Evolutionary conservation across 2,888 invertebrate species (phyloP), one percentile per base, ranked within the genome.

Genomic region (Eupithecia centaureata): DNA sequence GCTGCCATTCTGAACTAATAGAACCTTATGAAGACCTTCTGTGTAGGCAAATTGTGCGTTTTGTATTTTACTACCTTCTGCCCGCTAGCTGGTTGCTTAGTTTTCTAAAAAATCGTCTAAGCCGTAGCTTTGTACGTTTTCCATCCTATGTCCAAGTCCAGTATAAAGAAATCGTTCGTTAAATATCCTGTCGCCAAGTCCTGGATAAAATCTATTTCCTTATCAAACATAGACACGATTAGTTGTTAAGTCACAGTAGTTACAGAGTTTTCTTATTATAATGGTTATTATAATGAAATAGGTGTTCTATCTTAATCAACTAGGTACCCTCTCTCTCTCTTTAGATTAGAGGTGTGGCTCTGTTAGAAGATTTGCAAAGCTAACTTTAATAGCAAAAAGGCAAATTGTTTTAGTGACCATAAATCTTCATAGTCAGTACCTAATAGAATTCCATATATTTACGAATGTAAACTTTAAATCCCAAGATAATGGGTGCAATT

Each of bases 1-100:
- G 70, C 42, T 56, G 67, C 65, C 56, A 61, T 61, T 61, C 61
- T 52, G 51, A 52, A 64, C 38, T 65, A 62, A 68, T 65, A 59
- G 68, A 65, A 65, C 68, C 68, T 68, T 68, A 62, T 35, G n/a
- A 54, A 65, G 58, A 65, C 62, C 65, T 68, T 65, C 52, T 18
- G 56, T 18, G 10, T 10, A 18, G 8, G 18, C 12, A 22, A 47
- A 42, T 12, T 47, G 22, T 47, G 10, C 22, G 47, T 22, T 47
- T 12, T 47, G 18, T 18, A 10, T 33, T 35, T 42, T 42, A 18
- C 38, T 18, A 42, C 8, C 18, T 42, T 42, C n/a, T 33, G 33
- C 1, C 35, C n/a, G 18, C 18, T 42, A 42, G n/a, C 38, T 7
- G 7, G 18, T 7, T 2, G 18, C 42, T 42, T 10, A 8, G 2